These are phyloP conservation scores for Axis porcinus DNA, from an alignment of 2,113 vertebrate genomes.

Conservation along the genomic window DNA sequence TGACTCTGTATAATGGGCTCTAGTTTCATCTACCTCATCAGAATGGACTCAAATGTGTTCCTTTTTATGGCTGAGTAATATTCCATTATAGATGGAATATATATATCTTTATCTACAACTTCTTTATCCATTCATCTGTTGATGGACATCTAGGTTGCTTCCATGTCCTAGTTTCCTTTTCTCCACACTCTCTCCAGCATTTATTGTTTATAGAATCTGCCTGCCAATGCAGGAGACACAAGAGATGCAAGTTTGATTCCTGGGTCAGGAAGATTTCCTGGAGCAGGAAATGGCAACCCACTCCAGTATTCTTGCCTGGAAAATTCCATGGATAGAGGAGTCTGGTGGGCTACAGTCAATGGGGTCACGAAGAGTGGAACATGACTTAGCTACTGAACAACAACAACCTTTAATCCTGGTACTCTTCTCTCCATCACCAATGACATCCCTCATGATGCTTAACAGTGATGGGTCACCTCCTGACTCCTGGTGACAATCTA, in stretches of 20 bases:
- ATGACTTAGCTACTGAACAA: background rate
- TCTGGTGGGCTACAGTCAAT: background rate
- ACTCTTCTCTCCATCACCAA: background rate
- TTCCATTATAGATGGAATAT: background rate
- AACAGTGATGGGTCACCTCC: background rate
- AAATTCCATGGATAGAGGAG: background rate
- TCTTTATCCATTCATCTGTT: background rate
- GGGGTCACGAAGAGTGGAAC: background rate
- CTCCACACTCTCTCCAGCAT: background rate
- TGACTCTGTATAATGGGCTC: background rate
- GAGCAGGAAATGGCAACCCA: background rate
- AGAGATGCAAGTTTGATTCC: background rate
- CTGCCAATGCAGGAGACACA: background rate
- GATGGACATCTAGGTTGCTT: background rate
- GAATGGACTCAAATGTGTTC: background rate
- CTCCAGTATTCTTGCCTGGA: background rate
- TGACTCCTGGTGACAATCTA: background rate
- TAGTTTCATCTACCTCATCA: background rate
- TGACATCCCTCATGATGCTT: background rate
- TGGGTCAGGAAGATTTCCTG: background rate
- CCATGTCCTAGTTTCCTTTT: background rate
- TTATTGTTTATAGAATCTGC: background rate
- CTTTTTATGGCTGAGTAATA: background rate
- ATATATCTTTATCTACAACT: background rate
- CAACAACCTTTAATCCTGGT: background rate